Evolutionary conservation across 2,888 invertebrate species (phyloP), one percentile per base, ranked within the genome.

Genomic region (Andricus quercusramuli): DNA sequence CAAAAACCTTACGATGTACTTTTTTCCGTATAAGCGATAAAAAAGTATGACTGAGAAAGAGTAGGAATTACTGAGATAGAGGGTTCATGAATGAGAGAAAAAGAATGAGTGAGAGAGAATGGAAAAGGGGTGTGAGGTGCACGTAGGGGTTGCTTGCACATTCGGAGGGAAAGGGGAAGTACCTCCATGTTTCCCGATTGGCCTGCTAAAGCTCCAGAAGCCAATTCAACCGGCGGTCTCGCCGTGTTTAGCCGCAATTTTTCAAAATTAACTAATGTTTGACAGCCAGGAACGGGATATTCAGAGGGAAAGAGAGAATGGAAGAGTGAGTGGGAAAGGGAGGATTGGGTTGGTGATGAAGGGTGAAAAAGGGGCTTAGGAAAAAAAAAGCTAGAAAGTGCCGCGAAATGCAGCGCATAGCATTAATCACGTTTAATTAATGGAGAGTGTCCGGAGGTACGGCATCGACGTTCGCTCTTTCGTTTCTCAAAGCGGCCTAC

Each of bases 241-340:
- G 85, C 88, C 78, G 88, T 90, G 90, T 91, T 91, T 90, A 90
- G 89, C 83, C 83, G 89, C 91, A 89, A 91, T 92, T 92, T 92
- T 92, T 91, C 91, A 91, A 91, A 91, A 92, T 92, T 91, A 91
- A 90, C 90, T 90, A 90, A 91, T 91, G 90, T 90, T 90, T 90
- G 91, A 92, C 92, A 91, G 90, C 82, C 85, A 77, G 82, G 66
- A 25, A 64, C 41, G 51, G 62, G 76, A 56, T 77, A 68, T 78
- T 25, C 77, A 65, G 78, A 70, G 81, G 17, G 8, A 44, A 64
- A 65, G 59, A 66, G 66, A 68, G 78, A 41, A 44, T 32, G 17
- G 20, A 51, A 9, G 64, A 80, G 44, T 25, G 9, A 68, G 22
- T 22, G 8, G 22, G 25, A 68, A 68, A 15, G n/a, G 13, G 29